Conservation (phyloP, 2,113 vertebrate genomes). For the Heptranchias perlo region DNA sequence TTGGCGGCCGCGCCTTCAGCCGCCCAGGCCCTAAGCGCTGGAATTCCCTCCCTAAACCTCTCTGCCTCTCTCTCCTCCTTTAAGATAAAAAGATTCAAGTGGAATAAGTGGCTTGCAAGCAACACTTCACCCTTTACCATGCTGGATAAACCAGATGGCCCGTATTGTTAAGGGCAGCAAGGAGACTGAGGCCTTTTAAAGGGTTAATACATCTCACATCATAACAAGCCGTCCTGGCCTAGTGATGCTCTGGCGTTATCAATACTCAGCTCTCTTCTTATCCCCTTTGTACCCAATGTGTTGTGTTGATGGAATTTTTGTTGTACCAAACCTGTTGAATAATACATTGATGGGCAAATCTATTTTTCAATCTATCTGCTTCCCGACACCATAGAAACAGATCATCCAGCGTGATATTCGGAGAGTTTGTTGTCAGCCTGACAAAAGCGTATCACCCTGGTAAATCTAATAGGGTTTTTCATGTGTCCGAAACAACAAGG, state of each 20-base stretch:
- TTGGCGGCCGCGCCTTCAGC: too few species aligned
- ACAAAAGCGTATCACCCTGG: neutral
- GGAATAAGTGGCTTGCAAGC: neutral
- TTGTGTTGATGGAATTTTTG: neutral
- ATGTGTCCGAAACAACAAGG: neutral
- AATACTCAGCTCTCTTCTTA: neutral
- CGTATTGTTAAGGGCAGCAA: neutral
- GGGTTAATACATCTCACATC: neutral
- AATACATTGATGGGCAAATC: neutral
- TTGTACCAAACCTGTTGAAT: neutral
- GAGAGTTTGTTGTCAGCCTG: neutral
- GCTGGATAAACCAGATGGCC: neutral
- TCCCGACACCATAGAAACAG: neutral
- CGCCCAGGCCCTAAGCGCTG: too few species aligned
- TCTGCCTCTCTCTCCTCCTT: neutral
- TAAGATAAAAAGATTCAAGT: neutral
- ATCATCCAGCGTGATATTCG: neutral
- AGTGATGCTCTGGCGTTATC: neutral
- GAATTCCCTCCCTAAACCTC: neutral
- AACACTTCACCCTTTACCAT: neutral
- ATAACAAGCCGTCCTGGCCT: neutral
- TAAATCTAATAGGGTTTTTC: neutral
- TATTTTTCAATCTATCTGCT: neutral
- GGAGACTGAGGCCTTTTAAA: neutral
- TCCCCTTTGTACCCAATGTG: neutral